Evolutionary conservation across 2,113 vertebrate genomes (phyloP).

Genomic region (Pseudonaja textilis): DNA sequence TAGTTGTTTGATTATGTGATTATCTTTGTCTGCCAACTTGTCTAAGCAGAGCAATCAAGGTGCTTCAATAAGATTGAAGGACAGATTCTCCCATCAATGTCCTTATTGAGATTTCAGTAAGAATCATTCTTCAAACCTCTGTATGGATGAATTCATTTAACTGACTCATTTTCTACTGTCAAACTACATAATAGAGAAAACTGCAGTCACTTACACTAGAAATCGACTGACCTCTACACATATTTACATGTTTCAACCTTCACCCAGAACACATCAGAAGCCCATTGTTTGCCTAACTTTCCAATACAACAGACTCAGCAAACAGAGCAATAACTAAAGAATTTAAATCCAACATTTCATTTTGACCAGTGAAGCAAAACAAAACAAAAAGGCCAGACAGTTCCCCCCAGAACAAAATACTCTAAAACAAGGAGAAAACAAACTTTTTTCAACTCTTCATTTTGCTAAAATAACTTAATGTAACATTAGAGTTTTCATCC

Average conservation of each 20-base stretch:
- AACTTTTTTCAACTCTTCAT: background rate
- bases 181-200: background rate
- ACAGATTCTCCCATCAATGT: background rate
- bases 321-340: background rate
- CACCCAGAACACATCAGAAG: background rate
- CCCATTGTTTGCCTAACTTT: background rate
- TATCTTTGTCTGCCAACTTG: background rate
- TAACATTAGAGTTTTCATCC: background rate
- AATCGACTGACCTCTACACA: background rate
- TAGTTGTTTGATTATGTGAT: background rate
- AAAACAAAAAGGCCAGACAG: background rate
- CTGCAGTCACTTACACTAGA: background rate
- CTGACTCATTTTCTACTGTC: background rate
- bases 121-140: background rate
- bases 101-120: background rate
- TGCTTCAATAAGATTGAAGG: background rate
- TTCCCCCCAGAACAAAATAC: background rate
- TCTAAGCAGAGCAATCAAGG: background rate
- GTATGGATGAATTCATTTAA: background rate
- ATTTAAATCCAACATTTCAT: background rate
- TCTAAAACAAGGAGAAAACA: background rate
- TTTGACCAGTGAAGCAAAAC: background rate
- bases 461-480: background rate
- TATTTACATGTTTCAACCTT: background rate
- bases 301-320: background rate